phyloP scores from a whole-genome alignment of 2,888 invertebrate genomes.

The Mesorhabditis spiculigera region DNA sequence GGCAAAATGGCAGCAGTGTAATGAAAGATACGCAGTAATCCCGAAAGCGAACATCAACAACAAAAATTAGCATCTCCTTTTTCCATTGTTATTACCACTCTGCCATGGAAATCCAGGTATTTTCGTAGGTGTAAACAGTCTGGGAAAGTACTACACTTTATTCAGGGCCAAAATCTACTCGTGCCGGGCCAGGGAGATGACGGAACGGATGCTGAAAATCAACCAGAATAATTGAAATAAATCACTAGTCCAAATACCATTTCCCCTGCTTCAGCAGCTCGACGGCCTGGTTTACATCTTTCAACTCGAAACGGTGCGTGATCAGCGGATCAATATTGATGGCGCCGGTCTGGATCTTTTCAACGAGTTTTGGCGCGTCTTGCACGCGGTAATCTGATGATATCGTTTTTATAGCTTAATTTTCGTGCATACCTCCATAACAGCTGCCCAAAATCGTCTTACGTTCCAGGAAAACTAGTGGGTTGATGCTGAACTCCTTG shows the following conservation, averaged over 20 bases:
- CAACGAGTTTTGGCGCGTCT: neutral
- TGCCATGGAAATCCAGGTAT: too few relatives aligned
- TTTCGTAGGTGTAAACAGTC: too few relatives aligned
- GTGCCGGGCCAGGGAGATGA: neutral
- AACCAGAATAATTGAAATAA: too few relatives aligned
- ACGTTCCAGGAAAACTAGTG: neutral
- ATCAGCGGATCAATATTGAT: slow-evolving; percentile 3
- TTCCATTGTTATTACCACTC: too few relatives aligned
- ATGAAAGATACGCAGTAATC: too few relatives aligned
- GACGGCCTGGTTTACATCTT: neutral
- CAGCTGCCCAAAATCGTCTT: neutral
- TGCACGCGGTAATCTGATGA: neutral
- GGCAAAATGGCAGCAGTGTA: too few relatives aligned
- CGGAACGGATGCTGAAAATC: neutral
- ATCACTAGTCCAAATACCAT: too few relatives aligned
- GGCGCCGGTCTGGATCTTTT: neutral
- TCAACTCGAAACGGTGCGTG: neutral
- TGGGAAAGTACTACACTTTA: neutral
- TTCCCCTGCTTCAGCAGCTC: neutral
- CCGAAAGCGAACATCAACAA: too few relatives aligned
- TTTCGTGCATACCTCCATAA: neutral
- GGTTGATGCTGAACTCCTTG: neutral
- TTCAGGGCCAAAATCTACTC: neutral
- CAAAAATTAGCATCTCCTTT: too few relatives aligned
- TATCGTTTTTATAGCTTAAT: neutral